phyloP scores from a whole-genome alignment of 30 jellyfish, hydroid and myxozoan genomes.

The Aurelia coerulea region DNA sequence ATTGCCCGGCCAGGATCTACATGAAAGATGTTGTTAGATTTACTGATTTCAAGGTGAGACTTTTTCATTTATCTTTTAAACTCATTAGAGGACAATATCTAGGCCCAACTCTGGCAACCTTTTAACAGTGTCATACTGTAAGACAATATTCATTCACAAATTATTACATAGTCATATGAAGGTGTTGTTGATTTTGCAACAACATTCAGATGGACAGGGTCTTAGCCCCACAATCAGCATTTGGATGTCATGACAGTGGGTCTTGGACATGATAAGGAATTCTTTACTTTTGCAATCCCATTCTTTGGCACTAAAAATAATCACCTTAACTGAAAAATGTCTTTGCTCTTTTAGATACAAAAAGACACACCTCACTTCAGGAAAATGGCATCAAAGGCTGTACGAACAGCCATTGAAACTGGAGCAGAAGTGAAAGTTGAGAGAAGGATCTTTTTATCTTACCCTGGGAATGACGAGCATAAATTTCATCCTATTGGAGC shows the following conservation, averaged over 20 bases:
- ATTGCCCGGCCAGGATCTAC: constrained; percentile 31
- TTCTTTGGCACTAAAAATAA: neutral
- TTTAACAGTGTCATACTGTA: neutral
- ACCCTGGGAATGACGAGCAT: constrained; percentile 26
- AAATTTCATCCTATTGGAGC: constrained; percentile 11
- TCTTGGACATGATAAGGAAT: neutral
- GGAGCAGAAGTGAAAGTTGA: constrained; percentile 19
- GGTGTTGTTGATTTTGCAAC: too few relatives aligned
- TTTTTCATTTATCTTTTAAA: neutral
- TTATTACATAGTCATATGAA: too few relatives aligned
- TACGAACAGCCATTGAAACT: neutral
- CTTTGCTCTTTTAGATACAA: constrained; percentile 2
- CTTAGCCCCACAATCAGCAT: too few relatives aligned
- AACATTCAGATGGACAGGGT: too few relatives aligned
- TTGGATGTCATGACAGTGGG: too few relatives aligned
- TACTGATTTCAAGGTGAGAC: neutral
- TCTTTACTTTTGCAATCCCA: neutral
- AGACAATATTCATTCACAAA: too few relatives aligned
- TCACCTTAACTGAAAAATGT: neutral
- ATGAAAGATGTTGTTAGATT: constrained; percentile 19
- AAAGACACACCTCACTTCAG: constrained; percentile 40
- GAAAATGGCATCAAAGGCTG: constrained; percentile 21
- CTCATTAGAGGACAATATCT: neutral
- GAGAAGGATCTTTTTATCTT: constrained; percentile 24
- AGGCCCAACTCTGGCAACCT: neutral